phyloP scores from a whole-genome alignment of 53 echinoderm and acorn worm genomes.

The Antedon mediterranea region DNA sequence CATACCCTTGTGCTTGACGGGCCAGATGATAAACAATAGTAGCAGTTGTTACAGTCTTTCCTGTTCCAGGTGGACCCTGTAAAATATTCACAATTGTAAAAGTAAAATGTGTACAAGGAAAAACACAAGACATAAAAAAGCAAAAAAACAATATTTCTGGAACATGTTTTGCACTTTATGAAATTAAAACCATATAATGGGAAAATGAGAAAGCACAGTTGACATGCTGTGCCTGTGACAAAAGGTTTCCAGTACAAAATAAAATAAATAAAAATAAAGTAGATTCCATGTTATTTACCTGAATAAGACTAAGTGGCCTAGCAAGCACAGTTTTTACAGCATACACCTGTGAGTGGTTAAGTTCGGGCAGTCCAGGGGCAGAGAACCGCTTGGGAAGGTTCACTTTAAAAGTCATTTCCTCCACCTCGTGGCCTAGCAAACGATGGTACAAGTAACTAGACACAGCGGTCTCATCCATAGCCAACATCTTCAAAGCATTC shows the following conservation, averaged over 20 bases:
- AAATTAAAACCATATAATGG: no score
- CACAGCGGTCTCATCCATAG: constrained; percentile 91
- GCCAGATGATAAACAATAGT: constrained; percentile 86
- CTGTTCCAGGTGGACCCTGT: constrained; percentile 89
- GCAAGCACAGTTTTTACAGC: constrained; percentile 88
- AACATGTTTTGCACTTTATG: no score
- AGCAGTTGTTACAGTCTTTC: constrained; percentile 91
- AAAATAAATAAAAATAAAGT: no score
- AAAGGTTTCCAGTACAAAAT: background rate
- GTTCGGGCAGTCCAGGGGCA: constrained; percentile 65
- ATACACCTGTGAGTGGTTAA: constrained; percentile 94
- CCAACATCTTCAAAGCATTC: constrained; percentile 84
- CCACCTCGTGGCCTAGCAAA: constrained; percentile 80
- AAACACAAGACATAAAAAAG: no score
- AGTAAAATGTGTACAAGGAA: no score
- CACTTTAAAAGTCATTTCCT: constrained; percentile 85
- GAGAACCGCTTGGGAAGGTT: constrained; percentile 87
- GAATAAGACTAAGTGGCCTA: constrained; percentile 87
- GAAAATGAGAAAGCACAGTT: background rate
- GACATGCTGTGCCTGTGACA: background rate
- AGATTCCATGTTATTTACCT: no score
- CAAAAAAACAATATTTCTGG: no score
- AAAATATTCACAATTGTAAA: background rate
- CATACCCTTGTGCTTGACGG: constrained; percentile 78
- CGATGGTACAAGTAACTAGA: constrained; percentile 91